Conservation (phyloP, 2,888 invertebrate genomes). For the Clostera curtula region DNA sequence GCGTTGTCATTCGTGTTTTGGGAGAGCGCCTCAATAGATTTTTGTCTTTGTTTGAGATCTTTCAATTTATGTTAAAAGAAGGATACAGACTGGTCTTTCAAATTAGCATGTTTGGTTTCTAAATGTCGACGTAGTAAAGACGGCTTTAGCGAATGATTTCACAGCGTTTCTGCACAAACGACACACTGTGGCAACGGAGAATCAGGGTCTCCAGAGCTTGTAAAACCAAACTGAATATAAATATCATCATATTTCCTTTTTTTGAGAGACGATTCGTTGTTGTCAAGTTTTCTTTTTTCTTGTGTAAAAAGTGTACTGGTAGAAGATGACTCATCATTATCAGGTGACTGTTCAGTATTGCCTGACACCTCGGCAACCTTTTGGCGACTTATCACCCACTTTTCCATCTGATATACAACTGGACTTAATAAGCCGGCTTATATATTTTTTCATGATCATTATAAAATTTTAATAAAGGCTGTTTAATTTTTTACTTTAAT, state of each 20-base stretch:
- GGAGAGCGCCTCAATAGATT: slow-evolving; percentile 5
- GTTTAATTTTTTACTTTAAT: no score
- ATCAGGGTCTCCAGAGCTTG: slow-evolving; percentile 6
- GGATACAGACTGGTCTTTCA: slow-evolving; percentile 4
- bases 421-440: slow-evolving; percentile 6
- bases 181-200: slow-evolving; percentile 4
- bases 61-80: slow-evolving; percentile 5
- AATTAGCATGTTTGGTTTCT: slow-evolving; percentile 7
- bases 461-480: no score
- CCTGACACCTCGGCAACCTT: slow-evolving; percentile 8
- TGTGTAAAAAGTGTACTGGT: slow-evolving; percentile 9
- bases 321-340: slow-evolving; percentile 11
- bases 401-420: slow-evolving; percentile 12
- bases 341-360: slow-evolving; percentile 13
- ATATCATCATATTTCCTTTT: slow-evolving; percentile 9
- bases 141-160: slow-evolving; percentile 5
- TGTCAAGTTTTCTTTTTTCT: slow-evolving; percentile 11
- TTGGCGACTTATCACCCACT: slow-evolving; percentile 10
- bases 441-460: no score
- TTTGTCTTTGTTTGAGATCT: slow-evolving; percentile 5
- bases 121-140: slow-evolving; percentile 6
- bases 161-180: slow-evolving; percentile 6
- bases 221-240: slow-evolving; percentile 9
- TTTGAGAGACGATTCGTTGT: slow-evolving; percentile 7
- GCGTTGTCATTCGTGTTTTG: slow-evolving; percentile 3